Percentiles rank a stretch among this genome's conserved stretches.
phyloP scores from a whole-genome alignment of 1,140 invertebrate genomes.

The Drosophila watanabei region DNA sequence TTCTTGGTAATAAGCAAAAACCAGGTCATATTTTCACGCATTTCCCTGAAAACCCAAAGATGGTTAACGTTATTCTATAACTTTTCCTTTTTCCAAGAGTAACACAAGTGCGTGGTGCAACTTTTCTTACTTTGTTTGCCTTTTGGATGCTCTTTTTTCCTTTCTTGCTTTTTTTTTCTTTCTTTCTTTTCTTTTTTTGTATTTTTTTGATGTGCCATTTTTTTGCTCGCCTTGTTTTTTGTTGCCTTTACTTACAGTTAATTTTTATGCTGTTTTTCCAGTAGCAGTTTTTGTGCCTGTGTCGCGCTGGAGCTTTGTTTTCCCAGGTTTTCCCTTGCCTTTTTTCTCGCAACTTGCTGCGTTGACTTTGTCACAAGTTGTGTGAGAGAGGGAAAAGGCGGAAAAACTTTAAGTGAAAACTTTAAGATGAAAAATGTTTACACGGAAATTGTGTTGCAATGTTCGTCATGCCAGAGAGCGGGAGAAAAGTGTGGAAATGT shows the following conservation, averaged over 20 bases:
- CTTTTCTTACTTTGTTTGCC: conserved; percentile 16
- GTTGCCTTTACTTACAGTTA: conserved; percentile 60
- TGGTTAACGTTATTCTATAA: not conserved
- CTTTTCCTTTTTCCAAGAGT: not conserved
- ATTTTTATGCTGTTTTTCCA: conserved; percentile 52
- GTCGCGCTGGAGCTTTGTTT: not conserved
- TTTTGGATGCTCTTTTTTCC: conserved; percentile 6
- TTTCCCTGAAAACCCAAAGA: not conserved
- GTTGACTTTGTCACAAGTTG: conserved; percentile 39
- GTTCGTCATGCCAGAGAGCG: not conserved
- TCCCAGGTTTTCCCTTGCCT: conserved; percentile 1
- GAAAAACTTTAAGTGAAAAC: conserved; percentile 40
- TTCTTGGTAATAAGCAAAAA: not conserved
- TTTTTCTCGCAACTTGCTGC: conserved; percentile 29
- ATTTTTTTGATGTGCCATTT: conserved; percentile 23
- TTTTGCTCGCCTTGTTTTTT: conserved; percentile 23
- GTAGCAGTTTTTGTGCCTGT: conserved; percentile 10
- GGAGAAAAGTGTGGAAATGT: not conserved
- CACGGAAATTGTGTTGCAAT: conserved; percentile 23
- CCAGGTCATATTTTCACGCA: not conserved
- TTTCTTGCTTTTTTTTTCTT: conserved; percentile 1
- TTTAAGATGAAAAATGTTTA: conserved; percentile 35
- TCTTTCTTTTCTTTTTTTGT: not conserved
- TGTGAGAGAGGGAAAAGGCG: not conserved
- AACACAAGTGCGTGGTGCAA: not conserved